Conservation (phyloP, 2,888 invertebrate species). For the Priapulus caudatus region DNA sequence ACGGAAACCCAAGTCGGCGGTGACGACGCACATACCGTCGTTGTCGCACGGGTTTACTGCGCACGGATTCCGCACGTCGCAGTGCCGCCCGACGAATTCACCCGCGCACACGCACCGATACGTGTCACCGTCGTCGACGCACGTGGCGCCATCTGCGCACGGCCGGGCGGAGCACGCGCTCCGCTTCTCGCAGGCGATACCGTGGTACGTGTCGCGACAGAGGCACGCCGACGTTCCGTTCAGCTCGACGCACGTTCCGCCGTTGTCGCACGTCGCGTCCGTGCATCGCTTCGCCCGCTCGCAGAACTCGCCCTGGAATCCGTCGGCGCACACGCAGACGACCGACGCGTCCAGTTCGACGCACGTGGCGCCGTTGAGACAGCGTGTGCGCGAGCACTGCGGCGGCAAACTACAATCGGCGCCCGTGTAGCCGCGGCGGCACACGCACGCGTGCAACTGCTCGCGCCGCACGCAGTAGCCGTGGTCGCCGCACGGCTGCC, state of each 20-base stretch:
- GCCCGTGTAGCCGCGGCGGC: neutral
- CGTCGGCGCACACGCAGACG: neutral
- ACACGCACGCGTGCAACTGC: neutral
- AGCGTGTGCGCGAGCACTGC: neutral
- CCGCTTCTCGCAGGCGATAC: slow-evolving; percentile 52
- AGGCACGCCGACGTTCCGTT: slow-evolving; percentile 69
- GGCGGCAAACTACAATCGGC: neutral
- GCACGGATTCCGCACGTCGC: neutral
- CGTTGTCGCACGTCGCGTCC: neutral
- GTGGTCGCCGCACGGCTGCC: neutral
- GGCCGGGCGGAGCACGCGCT: slow-evolving; percentile 41
- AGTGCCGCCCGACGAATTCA: neutral
- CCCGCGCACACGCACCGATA: neutral
- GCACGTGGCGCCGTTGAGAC: neutral
- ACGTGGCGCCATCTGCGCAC: neutral
- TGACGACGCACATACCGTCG: too few relatives aligned
- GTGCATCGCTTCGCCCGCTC: neutral
- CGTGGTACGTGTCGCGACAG: slow-evolving; percentile 67
- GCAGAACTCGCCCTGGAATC: neutral
- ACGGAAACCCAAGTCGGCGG: too few relatives aligned
- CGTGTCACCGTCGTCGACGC: slow-evolving; percentile 61
- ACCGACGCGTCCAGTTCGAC: neutral
- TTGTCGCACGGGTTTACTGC: neutral
- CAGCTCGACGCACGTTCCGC: slow-evolving; percentile 52
- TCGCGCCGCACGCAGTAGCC: neutral